A percentile compares a stretch with the other conserved stretches of the same genome.
These are phyloP conservation scores for Sycophaga agraensis DNA, from an alignment of 1,140 invertebrate genomes.

Conservation along the genomic window DNA sequence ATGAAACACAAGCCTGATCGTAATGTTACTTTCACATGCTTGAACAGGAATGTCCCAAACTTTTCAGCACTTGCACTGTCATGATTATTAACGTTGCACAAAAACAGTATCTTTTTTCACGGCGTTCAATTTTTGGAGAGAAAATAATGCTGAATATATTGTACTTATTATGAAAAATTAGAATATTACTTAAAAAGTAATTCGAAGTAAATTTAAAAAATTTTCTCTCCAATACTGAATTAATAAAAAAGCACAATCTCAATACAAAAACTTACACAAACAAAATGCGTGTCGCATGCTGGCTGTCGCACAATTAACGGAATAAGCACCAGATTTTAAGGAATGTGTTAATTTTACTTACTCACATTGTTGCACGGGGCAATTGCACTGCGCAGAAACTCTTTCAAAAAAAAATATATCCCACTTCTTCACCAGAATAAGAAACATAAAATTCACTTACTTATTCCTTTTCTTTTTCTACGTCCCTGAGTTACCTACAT, in stretches of 20 bases:
- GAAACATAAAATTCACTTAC: conserved; percentile 15
- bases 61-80: conserved; percentile 37
- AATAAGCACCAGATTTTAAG: conserved; percentile 13
- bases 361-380: conserved; percentile 39
- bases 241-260: conserved; percentile 1
- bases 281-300: conserved; percentile 39
- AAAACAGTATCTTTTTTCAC: not conserved
- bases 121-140: conserved; percentile 12
- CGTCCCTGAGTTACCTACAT: not conserved
- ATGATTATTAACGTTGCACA: conserved; percentile 33
- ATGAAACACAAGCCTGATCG: conserved; percentile 9
- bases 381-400: conserved; percentile 37
- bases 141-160: not conserved
- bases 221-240: conserved; percentile 1
- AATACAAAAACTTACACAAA: conserved; percentile 9
- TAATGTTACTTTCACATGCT: conserved; percentile 4
- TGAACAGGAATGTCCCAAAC: conserved; percentile 7
- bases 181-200: no score
- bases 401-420: conserved; percentile 1
- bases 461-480: not conserved
- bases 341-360: conserved; percentile 27
- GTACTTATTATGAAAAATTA: not conserved
- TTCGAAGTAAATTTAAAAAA: not conserved
- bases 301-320: conserved; percentile 29
- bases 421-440: not conserved